These are phyloP conservation scores for Nasonia oneida DNA, from an alignment of 2,888 invertebrate species.

Conservation along the genomic window DNA sequence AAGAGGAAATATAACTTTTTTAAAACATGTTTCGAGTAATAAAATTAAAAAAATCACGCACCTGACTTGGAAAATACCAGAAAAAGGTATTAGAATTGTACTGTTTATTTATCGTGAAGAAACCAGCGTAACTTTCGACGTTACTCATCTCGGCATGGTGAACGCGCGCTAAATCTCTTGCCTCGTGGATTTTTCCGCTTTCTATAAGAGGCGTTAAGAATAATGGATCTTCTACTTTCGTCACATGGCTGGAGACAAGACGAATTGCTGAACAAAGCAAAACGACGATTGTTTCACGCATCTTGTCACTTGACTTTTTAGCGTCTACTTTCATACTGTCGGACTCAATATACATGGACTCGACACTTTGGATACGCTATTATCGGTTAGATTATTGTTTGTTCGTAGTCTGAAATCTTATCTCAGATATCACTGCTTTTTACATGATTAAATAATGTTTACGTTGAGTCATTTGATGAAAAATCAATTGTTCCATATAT, in stretches of 20 bases:
- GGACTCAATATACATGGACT: no score
- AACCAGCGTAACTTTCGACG: conserved; percentile 88
- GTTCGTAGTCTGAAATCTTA: no score
- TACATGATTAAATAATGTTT: not conserved
- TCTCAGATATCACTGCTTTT: no score
- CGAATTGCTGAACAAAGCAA: not conserved
- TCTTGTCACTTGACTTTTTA: not conserved
- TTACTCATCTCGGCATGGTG: conserved; percentile 72
- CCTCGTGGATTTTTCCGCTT: conserved; percentile 85
- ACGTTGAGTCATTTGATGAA: no score
- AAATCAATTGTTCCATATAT: no score
- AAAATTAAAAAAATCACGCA: conserved; percentile 93
- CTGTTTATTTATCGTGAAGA: conserved; percentile 82
- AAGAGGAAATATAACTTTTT: not conserved
- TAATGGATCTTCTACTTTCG: conserved; percentile 79
- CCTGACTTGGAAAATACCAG: conserved; percentile 64
- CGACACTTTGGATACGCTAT: no score
- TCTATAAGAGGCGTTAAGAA: conserved; percentile 83
- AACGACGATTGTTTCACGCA: not conserved
- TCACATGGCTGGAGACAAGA: not conserved
- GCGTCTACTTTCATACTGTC: no score
- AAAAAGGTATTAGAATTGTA: conserved; percentile 71
- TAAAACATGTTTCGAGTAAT: conserved; percentile 88
- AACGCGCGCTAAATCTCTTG: conserved; percentile 81
- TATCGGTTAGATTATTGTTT: no score